Percentiles rank a stretch among this genome's conserved stretches.
Evolutionary conservation across 1,140 invertebrate genomes (phyloP).

Genomic region (Acromyrmex echinatior): DNA sequence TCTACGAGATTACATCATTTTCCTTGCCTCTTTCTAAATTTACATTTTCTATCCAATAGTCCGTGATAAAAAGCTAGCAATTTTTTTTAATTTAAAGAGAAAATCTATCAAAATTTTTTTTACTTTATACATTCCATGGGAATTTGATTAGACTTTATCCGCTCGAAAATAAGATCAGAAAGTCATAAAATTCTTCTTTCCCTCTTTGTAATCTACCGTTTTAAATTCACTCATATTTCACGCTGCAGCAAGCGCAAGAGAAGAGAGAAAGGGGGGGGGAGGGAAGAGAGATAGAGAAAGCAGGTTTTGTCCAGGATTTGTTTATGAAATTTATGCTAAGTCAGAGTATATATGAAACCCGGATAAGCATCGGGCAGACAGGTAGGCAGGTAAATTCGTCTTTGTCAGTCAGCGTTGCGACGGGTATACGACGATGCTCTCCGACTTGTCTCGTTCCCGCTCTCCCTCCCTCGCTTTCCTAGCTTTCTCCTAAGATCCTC

Average conservation of each 20-base stretch:
- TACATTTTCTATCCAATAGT: neutral
- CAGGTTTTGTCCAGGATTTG: slow-evolving; percentile 31
- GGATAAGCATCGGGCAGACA: slow-evolving; percentile 39
- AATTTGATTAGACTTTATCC: slow-evolving; percentile 27
- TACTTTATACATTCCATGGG: neutral
- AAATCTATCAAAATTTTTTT: neutral
- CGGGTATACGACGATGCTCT: slow-evolving; percentile 14
- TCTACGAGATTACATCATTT: neutral
- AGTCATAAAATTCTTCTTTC: slow-evolving; percentile 20
- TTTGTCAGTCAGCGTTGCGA: slow-evolving; percentile 25
- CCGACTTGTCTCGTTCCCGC: slow-evolving; percentile 2
- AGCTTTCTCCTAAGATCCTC: slow-evolving; percentile 68
- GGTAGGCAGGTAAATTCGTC: slow-evolving; percentile 63
- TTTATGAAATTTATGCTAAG: slow-evolving; percentile 65
- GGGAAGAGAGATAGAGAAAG: slow-evolving; percentile 1
- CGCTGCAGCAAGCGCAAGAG: neutral
- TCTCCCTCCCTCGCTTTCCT: slow-evolving; percentile 7
- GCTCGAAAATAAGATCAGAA: slow-evolving; percentile 33
- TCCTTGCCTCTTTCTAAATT: neutral
- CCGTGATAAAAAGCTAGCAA: neutral
- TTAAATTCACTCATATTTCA: slow-evolving; percentile 43
- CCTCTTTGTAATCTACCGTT: slow-evolving; percentile 30
- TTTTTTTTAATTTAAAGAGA: neutral
- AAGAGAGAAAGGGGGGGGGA: neutral
- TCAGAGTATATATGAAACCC: slow-evolving; percentile 53